A percentile compares a stretch with the other conserved stretches of the same genome.
These are phyloP conservation scores for Aromia moschata DNA, from an alignment of 2,888 invertebrate species.

Conservation along the genomic window DNA sequence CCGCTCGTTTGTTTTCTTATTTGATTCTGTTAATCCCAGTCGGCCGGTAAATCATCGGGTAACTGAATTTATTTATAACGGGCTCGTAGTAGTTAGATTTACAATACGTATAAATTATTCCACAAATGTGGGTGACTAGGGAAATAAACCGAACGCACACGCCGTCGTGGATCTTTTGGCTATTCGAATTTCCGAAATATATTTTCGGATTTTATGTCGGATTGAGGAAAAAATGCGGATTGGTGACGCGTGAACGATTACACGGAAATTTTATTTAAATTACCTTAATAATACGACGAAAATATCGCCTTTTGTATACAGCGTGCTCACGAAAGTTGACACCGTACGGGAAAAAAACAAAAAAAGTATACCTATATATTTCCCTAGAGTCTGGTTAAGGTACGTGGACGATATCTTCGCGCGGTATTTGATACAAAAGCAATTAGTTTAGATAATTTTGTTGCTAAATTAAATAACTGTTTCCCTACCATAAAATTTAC, in stretches of 20 bases:
- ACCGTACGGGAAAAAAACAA: no score
- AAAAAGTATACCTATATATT: no score
- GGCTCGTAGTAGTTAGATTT: slow-evolving; percentile 14
- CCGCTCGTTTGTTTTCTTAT: neutral
- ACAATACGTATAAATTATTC: slow-evolving; percentile 17
- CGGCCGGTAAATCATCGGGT: neutral
- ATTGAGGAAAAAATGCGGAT: neutral
- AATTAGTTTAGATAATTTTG: no score
- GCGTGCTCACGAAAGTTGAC: no score
- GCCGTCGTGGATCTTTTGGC: slow-evolving; percentile 2
- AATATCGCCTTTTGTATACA: no score
- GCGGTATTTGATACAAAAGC: no score
- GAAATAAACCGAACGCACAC: slow-evolving; percentile 17
- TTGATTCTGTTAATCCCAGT: slow-evolving; percentile 10
- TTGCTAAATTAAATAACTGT: no score
- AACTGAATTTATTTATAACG: slow-evolving; percentile 13
- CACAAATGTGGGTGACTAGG: slow-evolving; percentile 23
- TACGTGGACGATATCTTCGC: no score
- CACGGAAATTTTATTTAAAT: neutral
- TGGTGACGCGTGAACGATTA: neutral
- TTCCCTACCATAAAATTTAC: no score
- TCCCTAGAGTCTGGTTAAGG: no score
- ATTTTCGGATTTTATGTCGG: slow-evolving; percentile 9
- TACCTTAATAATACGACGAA: no score
- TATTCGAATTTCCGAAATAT: slow-evolving; percentile 15